Evolutionary conservation across 2,888 invertebrate species (phyloP).

Genomic region (Latrodectus hesperus): DNA sequence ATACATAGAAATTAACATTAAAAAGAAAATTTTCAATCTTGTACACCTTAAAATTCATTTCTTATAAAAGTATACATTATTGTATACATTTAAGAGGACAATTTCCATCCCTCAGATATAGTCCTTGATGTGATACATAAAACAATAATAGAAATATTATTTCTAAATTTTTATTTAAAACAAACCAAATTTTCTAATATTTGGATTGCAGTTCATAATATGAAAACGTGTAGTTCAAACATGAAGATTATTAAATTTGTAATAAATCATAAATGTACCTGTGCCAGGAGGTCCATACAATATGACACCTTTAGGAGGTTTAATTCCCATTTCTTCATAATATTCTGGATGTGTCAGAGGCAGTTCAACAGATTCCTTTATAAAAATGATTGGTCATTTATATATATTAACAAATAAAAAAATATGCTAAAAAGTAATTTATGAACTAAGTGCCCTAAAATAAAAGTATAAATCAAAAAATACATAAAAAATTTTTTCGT

Average conservation of each 20-base stretch:
- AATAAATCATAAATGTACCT: slow-evolving; percentile 77
- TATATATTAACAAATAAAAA: background rate
- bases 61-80: too few relatives aligned
- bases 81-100: too few relatives aligned
- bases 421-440: slow-evolving; percentile 9
- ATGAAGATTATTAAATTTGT: background rate
- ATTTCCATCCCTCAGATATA: too few relatives aligned
- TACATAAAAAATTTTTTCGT: too few relatives aligned
- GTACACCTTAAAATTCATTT: too few relatives aligned
- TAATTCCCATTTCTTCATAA: slow-evolving; percentile 99
- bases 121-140: too few relatives aligned
- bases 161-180: too few relatives aligned
- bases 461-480: too few relatives aligned
- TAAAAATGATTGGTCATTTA: background rate
- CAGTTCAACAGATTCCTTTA: slow-evolving; percentile 93
- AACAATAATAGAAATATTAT: too few relatives aligned
- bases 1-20: too few relatives aligned
- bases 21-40: too few relatives aligned
- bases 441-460: background rate
- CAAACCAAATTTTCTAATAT: too few relatives aligned
- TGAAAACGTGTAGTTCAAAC: background rate
- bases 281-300: slow-evolving; percentile 97
- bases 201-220: background rate
- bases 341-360: slow-evolving; percentile 99
- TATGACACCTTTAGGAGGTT: slow-evolving; percentile 99